Conservation (phyloP, 2,888 invertebrate genomes). For the Onchidella celtica region DNA sequence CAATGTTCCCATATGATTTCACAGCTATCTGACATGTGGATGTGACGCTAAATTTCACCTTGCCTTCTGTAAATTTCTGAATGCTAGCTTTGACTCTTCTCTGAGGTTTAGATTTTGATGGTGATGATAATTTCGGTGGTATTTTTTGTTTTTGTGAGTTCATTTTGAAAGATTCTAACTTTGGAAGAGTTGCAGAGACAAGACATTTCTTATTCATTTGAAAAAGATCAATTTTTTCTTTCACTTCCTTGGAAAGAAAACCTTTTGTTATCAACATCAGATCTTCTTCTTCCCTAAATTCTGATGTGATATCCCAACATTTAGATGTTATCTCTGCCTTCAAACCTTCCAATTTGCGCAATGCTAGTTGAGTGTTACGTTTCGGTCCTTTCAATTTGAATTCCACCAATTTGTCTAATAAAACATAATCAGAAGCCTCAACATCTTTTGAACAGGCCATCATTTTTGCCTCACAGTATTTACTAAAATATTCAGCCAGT, state of each 20-base stretch:
- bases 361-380: background rate
- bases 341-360: background rate
- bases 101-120: background rate
- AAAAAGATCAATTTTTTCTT: conserved; percentile 3
- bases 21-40: conserved; percentile 20
- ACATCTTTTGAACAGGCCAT: background rate
- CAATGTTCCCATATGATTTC: conserved; percentile 36
- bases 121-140: background rate
- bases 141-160: background rate
- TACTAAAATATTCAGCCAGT: background rate
- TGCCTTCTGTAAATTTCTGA: background rate
- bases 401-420: background rate
- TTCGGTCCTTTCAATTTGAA: background rate
- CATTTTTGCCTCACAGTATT: background rate
- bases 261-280: background rate
- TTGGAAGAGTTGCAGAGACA: too few species aligned
- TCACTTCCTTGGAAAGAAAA: background rate
- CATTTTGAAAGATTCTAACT: background rate
- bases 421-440: background rate
- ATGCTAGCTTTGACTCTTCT: background rate
- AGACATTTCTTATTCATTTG: conserved; percentile 11
- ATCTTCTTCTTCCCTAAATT: background rate
- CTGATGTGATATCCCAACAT: background rate
- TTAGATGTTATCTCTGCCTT: background rate
- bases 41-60: background rate